Base-by-base conservation (phyloP, 2,888 invertebrate genomes). In the Tricholauxania praeusta region DNA sequence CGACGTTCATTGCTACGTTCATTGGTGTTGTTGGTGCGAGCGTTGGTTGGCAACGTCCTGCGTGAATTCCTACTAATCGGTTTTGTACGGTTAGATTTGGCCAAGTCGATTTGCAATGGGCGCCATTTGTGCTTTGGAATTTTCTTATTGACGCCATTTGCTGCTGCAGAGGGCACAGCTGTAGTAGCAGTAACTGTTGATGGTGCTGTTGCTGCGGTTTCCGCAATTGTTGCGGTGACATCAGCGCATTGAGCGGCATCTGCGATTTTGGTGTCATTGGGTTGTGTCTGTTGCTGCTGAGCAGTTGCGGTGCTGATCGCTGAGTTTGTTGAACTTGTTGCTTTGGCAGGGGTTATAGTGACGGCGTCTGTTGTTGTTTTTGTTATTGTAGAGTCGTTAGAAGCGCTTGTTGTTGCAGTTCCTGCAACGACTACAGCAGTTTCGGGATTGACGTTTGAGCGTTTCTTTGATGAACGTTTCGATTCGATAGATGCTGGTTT, bases 31-130 rank as follows among this genome's bases (percentile, higher is more conserved):
- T 68, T 48, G 49, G 57, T 59, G 15, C 62, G 64, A 28, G 39
- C 47, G n/a, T 53, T 15, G 65, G 47, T 66, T n/a, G 83, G 76
- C 82, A 87, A 78, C 72, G 78, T 79, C 15, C 84, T 79, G 47
- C 84, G 82, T 60, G 89, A 89, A 74, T 89, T 88, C 73, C 91
- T 90, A 64, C 92, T 93, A 79, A 91, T 90, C 75, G 84, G 82
- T 67, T 84, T 83, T 82, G 91, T 91, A 6, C 90, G 90, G 63
- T 90, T 90, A 80, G 93, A 93, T 73, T 93, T 91, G 78, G 86
- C 82, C 80, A 94, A 89, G 82, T 96, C 96, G 76, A 97, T 95
- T 81, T 95, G 95, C 74, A 97, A 88, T 0, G 96, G 97, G 73
- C 96, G 93, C 97, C 97, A 97, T 87, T 96, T 97, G 87, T 95